These are phyloP conservation scores for Dendrocincla tyrannina DNA, from an alignment of 2,797 vertebrate genomes.

Conservation along the genomic window DNA sequence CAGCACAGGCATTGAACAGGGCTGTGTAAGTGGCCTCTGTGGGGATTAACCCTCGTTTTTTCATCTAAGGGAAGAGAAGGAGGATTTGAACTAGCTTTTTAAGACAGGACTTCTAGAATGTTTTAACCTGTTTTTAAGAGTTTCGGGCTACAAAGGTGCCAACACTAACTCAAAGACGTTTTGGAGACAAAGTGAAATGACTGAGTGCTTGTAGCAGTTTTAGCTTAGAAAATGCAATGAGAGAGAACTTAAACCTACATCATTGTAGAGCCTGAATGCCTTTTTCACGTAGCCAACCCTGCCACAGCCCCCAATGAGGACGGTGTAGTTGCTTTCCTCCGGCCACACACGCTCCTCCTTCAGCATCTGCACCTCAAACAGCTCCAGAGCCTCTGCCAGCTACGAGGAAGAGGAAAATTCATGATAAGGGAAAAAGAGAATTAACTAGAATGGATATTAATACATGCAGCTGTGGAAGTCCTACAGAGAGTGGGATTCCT, in stretches of 20 bases:
- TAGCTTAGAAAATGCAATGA: neutral
- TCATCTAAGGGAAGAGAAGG: constrained; percentile 84
- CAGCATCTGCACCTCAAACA: constrained; percentile 92
- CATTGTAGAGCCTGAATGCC: constrained; percentile 93
- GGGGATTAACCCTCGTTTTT: constrained; percentile 86
- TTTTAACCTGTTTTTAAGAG: neutral
- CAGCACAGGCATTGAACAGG: constrained; percentile 92
- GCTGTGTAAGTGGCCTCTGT: constrained; percentile 90
- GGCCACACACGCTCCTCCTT: constrained; percentile 85
- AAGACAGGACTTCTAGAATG: neutral
- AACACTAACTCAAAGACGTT: accelerated
- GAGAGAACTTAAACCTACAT: constrained; percentile 74
- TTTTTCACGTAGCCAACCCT: constrained; percentile 87
- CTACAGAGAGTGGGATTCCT: neutral
- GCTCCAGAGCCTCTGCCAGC: constrained; percentile 87
- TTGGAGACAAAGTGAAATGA: neutral
- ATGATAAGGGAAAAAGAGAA: neutral
- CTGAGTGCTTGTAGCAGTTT: neutral
- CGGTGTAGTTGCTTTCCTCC: constrained; percentile 88
- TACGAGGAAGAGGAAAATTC: constrained; percentile 34
- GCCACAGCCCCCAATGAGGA: constrained; percentile 93
- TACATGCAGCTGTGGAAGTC: accelerated
- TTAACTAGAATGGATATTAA: accelerated
- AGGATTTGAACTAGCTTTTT: neutral
- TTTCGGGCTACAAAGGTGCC: neutral